Percentiles rank a stretch among this genome's conserved stretches.
Evolutionary conservation across 2,888 invertebrate species (phyloP).

Genomic region (Caenorhabditis doughertyi): DNA sequence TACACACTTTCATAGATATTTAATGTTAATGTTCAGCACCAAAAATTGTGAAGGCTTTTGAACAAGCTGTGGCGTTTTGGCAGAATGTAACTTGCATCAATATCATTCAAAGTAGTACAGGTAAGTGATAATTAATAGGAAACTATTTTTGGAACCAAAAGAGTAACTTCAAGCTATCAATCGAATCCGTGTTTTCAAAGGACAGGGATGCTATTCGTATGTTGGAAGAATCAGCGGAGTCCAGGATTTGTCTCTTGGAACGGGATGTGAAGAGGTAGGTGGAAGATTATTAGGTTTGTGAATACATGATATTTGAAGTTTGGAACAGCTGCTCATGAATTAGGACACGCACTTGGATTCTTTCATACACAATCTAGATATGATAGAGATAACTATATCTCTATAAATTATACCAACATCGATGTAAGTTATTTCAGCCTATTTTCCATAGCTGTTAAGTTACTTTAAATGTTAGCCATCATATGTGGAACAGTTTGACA

Average conservation of each 20-base stretch:
- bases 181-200: conserved; percentile 62
- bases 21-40: conserved; percentile 52
- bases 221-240: conserved; percentile 75
- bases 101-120: conserved; percentile 73
- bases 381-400: conserved; percentile 61
- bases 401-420: conserved; percentile 62
- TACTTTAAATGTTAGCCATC: conserved; percentile 51
- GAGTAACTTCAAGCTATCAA: conserved; percentile 30
- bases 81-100: conserved; percentile 77
- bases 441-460: background rate
- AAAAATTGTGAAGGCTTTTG: conserved; percentile 64
- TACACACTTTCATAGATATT: conserved; percentile 7
- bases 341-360: conserved; percentile 80
- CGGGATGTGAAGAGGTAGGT: conserved; percentile 74
- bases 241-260: conserved; percentile 80
- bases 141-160: background rate
- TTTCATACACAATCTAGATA: conserved; percentile 75
- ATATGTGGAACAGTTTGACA: conserved; percentile 76
- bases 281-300: background rate
- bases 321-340: conserved; percentile 70
- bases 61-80: conserved; percentile 76
- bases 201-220: conserved; percentile 76
- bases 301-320: conserved; percentile 29
- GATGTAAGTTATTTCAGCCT: conserved; percentile 41
- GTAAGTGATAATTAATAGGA: conserved; percentile 9